Evolutionary conservation across 2,113 vertebrate genomes (phyloP).

Genomic region (Mormyrus iriodes): DNA sequence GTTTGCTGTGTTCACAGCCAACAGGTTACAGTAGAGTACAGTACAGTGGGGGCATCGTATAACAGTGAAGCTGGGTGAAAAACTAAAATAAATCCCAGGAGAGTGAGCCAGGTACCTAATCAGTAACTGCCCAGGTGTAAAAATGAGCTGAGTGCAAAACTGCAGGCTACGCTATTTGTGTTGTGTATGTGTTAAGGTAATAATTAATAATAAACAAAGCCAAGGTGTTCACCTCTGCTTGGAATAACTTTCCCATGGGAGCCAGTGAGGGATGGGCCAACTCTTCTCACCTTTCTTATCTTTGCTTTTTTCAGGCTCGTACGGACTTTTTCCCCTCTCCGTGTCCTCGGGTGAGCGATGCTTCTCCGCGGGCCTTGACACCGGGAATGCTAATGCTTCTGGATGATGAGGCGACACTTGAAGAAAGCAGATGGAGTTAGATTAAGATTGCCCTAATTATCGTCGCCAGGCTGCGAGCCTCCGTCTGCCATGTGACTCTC

Average conservation of each 20-base stretch:
- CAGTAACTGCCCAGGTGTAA: not conserved
- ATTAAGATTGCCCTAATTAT: constrained; percentile 14
- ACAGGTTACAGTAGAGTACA: not conserved
- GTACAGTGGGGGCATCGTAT: not conserved
- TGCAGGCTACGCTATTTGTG: not conserved
- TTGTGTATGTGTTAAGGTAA: not conserved
- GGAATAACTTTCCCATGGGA: not conserved
- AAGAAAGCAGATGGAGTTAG: constrained; percentile 15
- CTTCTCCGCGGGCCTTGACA: not conserved
- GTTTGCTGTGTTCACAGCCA: not conserved
- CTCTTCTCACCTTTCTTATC: not conserved
- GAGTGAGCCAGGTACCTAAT: not conserved
- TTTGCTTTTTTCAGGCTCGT: not conserved
- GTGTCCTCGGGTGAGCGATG: not conserved
- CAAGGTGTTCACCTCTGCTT: not conserved
- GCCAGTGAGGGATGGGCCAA: not conserved
- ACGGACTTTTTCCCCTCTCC: not conserved
- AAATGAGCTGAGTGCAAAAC: not conserved
- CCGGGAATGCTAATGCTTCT: not conserved
- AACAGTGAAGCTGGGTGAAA: not conserved
- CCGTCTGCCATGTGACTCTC: constrained; percentile 10
- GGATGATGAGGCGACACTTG: constrained; percentile 2
- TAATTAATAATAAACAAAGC: not conserved
- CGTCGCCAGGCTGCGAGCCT: not conserved
- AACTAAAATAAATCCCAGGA: not conserved